phyloP scores from a whole-genome alignment of 2,113 vertebrate genomes.

The Edolisoma coerulescens region DNA sequence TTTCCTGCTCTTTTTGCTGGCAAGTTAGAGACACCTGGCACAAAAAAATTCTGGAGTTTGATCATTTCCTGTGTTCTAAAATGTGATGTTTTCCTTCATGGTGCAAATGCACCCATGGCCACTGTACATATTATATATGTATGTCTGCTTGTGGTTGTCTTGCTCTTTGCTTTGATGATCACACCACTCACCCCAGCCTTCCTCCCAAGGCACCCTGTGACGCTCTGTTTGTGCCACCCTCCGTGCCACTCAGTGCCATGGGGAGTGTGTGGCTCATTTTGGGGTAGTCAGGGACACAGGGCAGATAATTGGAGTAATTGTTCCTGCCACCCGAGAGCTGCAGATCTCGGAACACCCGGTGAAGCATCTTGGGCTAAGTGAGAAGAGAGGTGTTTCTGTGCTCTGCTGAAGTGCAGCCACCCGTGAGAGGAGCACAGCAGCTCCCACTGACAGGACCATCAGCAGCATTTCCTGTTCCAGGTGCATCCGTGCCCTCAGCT shows the following conservation, averaged over 20 bases:
- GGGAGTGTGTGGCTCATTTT: accelerated
- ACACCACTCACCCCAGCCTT: neutral
- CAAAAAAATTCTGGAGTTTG: neutral
- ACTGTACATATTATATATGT: neutral
- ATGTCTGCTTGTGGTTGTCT: neutral
- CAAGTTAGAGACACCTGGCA: neutral
- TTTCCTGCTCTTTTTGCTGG: neutral
- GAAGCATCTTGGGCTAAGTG: neutral
- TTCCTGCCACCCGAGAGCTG: neutral
- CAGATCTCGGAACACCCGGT: neutral
- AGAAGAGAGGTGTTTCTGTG: neutral
- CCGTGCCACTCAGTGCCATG: accelerated
- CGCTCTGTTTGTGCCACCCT: neutral
- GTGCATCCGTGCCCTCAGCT: neutral
- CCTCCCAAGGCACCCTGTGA: neutral
- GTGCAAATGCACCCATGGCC: neutral
- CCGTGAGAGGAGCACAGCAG: neutral
- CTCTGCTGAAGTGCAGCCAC: neutral
- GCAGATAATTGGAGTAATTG: neutral
- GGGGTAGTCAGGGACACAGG: neutral
- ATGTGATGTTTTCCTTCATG: neutral
- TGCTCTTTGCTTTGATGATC: neutral
- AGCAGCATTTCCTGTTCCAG: neutral
- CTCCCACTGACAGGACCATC: neutral
- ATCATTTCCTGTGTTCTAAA: neutral